These are phyloP conservation scores for Neomorphus geoffroyi DNA, from an alignment of 2,797 vertebrate genomes.

Conservation along the genomic window DNA sequence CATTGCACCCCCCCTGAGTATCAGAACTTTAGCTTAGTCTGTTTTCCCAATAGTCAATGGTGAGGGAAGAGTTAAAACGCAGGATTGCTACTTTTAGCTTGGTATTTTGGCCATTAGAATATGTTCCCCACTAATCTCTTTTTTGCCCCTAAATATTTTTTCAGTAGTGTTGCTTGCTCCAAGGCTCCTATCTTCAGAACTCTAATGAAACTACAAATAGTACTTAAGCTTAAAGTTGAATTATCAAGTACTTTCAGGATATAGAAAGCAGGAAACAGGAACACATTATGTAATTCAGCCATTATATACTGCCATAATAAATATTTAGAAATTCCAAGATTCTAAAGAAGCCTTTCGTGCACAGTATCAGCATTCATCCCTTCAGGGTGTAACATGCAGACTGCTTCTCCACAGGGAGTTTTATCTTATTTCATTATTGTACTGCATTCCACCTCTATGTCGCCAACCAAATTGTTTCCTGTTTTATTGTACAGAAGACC, in stretches of 20 bases:
- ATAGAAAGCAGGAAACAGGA: conserved; percentile 71
- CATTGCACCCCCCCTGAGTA: background rate
- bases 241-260: conserved; percentile 67
- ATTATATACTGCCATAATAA: conserved; percentile 75
- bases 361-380: conserved; percentile 73
- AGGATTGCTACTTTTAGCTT: background rate
- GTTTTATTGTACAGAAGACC: conserved; percentile 67
- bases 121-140: background rate
- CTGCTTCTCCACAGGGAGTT: conserved; percentile 66
- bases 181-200: conserved; percentile 37
- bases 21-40: background rate
- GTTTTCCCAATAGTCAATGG: background rate
- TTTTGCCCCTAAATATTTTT: conserved; percentile 52
- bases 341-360: conserved; percentile 69
- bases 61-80: conserved; percentile 6
- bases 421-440: conserved; percentile 76
- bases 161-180: conserved; percentile 36
- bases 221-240: conserved; percentile 56
- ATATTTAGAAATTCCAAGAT: conserved; percentile 76
- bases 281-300: conserved; percentile 69
- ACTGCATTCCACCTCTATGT: conserved; percentile 68
- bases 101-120: background rate
- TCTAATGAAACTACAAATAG: conserved; percentile 35
- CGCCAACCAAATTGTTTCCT: conserved; percentile 76
- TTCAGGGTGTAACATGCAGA: conserved; percentile 64